These are phyloP conservation scores for Odocoileus virginianus DNA, from an alignment of 2,113 vertebrate species.

Conservation along the genomic window DNA sequence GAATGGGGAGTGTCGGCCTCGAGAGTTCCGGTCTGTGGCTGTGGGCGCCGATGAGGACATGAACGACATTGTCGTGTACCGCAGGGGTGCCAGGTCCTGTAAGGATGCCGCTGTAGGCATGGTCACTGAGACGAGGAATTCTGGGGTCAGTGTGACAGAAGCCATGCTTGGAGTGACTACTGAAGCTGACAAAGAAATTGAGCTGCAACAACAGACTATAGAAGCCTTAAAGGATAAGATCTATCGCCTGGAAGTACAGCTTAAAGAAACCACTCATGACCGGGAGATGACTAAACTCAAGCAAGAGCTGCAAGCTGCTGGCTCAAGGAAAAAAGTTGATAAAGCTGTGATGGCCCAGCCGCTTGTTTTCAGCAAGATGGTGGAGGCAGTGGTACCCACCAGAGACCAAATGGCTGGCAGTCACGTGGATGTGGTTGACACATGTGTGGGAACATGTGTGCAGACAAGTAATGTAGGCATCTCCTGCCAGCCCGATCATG, in stretches of 20 bases:
- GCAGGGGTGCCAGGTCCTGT: slow-evolving; percentile 60
- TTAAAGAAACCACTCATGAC: slow-evolving; percentile 92
- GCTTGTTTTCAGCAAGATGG: slow-evolving; percentile 80
- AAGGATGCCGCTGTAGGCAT: slow-evolving; percentile 85
- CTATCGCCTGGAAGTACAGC: slow-evolving; percentile 92
- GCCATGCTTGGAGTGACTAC: slow-evolving; percentile 91
- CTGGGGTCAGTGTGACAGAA: slow-evolving; percentile 88
- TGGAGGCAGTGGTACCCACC: slow-evolving; percentile 84
- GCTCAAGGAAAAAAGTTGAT: slow-evolving; percentile 89
- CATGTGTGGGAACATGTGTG: slow-evolving; percentile 76
- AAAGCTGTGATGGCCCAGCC: slow-evolving; percentile 88
- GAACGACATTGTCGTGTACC: slow-evolving; percentile 81
- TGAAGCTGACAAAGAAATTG: slow-evolving; percentile 91
- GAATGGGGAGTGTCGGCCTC: slow-evolving; percentile 67
- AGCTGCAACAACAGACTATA: slow-evolving; percentile 95
- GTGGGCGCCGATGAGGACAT: slow-evolving; percentile 88
- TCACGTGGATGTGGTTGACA: slow-evolving; percentile 77
- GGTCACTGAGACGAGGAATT: slow-evolving; percentile 78
- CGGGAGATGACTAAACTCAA: slow-evolving; percentile 97
- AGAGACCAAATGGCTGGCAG: slow-evolving; percentile 88
- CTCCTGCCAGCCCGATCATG: slow-evolving; percentile 80
- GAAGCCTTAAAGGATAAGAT: slow-evolving; percentile 95
- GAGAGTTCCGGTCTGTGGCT: slow-evolving; percentile 84
- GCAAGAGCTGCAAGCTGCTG: slow-evolving; percentile 92
- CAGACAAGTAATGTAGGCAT: slow-evolving; percentile 77